Percentiles rank a stretch among this genome's conserved stretches.
Evolutionary conservation across 2,888 invertebrate species (phyloP).

Genomic region (Stenodema calcarata): DNA sequence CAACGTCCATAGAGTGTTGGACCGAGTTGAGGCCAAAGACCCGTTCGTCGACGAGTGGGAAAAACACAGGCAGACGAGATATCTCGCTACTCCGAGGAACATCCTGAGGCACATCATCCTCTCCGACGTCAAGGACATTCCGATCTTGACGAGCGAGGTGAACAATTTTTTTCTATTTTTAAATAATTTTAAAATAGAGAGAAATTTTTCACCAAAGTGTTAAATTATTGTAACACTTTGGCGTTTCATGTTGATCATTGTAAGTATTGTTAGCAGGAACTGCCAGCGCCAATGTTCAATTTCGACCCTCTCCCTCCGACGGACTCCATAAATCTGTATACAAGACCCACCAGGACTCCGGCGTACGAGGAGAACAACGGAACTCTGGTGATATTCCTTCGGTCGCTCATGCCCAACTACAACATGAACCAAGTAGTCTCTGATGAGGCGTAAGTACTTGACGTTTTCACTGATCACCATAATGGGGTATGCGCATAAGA

Average conservation of each 20-base stretch:
- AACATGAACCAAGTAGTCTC: conserved; percentile 63
- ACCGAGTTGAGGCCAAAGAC: conserved; percentile 70
- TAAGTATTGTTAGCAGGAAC: conserved; percentile 24
- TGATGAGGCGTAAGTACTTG: conserved; percentile 52
- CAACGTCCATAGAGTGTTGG: conserved; percentile 71
- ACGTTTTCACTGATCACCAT: background rate
- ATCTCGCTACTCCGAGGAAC: conserved; percentile 70
- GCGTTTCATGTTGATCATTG: background rate
- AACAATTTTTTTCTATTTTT: too few species aligned
- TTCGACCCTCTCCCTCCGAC: conserved; percentile 81
- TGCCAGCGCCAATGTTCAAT: conserved; percentile 70
- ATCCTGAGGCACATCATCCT: conserved; percentile 74
- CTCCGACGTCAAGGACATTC: conserved; percentile 74
- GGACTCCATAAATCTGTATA: conserved; percentile 77
- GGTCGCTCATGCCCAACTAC: conserved; percentile 75
- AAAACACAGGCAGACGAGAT: conserved; percentile 69
- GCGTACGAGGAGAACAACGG: conserved; percentile 58
- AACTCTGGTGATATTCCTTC: conserved; percentile 65
- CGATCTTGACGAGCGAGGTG: conserved; percentile 68
- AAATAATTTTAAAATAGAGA: too few species aligned
- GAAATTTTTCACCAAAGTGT: too few species aligned
- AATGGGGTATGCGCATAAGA: too few species aligned
- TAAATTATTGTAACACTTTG: background rate
- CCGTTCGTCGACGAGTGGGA: conserved; percentile 68
- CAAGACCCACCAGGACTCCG: conserved; percentile 62